A percentile compares a stretch with the other conserved stretches of the same genome.
phyloP scores from a whole-genome alignment of 2,113 vertebrate species.

The Pristiophorus japonicus region DNA sequence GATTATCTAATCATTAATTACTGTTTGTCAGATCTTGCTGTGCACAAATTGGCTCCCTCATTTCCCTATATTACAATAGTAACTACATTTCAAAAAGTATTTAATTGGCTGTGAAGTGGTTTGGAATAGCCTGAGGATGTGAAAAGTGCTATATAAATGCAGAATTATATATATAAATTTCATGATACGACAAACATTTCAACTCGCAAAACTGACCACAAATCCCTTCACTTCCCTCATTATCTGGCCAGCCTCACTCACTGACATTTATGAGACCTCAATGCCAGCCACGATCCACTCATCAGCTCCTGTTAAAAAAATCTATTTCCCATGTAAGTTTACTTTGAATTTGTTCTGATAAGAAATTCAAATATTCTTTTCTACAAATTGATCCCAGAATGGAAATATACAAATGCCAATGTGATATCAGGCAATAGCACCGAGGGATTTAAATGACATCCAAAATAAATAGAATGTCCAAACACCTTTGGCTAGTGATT shows the following conservation, averaged over 20 bases:
- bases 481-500: not conserved
- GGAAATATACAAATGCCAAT: not conserved
- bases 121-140: not conserved
- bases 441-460: not conserved
- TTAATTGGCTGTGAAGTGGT: not conserved
- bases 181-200: not conserved
- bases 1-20: not conserved
- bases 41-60: not conserved
- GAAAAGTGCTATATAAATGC: not conserved
- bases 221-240: not conserved
- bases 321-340: not conserved
- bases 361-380: not conserved
- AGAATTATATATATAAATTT: not conserved
- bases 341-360: not conserved
- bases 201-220: not conserved
- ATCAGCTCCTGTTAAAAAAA: not conserved
- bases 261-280: not conserved
- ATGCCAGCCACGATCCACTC: not conserved
- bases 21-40: not conserved
- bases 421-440: not conserved
- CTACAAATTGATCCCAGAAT: not conserved
- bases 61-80: not conserved
- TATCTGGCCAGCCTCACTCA: not conserved
- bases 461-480: not conserved
- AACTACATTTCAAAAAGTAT: not conserved